These are phyloP conservation scores for Monomorium pharaonis DNA, from an alignment of 1,140 invertebrate species.

Conservation along the genomic window DNA sequence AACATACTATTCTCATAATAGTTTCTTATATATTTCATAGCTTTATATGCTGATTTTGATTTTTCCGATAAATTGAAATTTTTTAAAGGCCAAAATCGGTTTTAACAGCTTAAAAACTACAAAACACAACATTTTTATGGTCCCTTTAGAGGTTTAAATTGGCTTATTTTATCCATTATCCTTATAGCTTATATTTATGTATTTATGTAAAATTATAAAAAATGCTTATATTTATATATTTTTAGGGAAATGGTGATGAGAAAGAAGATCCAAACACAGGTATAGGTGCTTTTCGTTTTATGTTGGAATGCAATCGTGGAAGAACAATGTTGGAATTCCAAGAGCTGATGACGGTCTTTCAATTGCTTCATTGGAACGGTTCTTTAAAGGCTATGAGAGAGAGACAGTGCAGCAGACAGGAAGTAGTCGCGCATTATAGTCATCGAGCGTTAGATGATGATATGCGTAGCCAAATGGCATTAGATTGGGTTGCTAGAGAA, in stretches of 20 bases:
- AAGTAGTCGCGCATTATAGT: constrained; percentile 97
- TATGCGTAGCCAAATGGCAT: constrained; percentile 98
- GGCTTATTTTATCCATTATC: too few species aligned
- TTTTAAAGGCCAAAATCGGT: too few species aligned
- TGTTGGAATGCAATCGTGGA: constrained; percentile 96
- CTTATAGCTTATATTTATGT: background rate
- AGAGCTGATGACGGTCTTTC: constrained; percentile 98
- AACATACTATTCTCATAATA: too few species aligned
- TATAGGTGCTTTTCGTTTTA: constrained; percentile 97
- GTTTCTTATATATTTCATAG: too few species aligned
- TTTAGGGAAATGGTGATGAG: constrained; percentile 85
- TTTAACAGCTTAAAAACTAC: too few species aligned
- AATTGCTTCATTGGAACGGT: constrained; percentile 98
- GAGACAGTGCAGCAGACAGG: constrained; percentile 96
- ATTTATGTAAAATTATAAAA: too few species aligned
- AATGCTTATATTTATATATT: constrained; percentile 1
- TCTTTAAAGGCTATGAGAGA: constrained; percentile 96
- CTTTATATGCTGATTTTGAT: too few species aligned
- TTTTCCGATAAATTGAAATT: too few species aligned
- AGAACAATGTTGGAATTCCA: constrained; percentile 98
- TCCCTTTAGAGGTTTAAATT: too few species aligned
- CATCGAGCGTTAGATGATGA: constrained; percentile 96
- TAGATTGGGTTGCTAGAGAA: constrained; percentile 97
- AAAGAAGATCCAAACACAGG: constrained; percentile 93
- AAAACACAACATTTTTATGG: too few species aligned